Conservation (phyloP, 2,113 vertebrate genomes). For the Pomatorhinus ruficollis region DNA sequence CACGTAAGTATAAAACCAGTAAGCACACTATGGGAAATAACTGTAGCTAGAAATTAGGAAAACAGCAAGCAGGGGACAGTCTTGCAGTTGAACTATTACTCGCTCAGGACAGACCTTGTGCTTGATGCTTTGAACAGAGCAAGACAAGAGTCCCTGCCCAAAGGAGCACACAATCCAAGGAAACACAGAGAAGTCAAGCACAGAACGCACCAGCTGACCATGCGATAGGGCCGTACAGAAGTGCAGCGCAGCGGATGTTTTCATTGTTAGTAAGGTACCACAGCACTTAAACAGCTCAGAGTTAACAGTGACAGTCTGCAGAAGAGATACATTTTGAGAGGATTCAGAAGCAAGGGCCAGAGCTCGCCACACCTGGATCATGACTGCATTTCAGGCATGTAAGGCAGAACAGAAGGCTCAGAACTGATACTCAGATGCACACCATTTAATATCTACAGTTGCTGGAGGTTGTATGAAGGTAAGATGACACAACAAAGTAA, state of each 20-base stretch:
- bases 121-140: constrained; percentile 14
- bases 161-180: background rate
- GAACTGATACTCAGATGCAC: background rate
- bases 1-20: background rate
- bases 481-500: background rate
- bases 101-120: constrained; percentile 1
- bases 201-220: constrained; percentile 31
- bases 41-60: background rate
- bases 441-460: background rate
- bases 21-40: background rate
- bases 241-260: constrained; percentile 1
- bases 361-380: background rate
- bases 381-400: background rate
- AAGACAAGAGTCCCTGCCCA: constrained; percentile 14
- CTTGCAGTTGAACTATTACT: background rate
- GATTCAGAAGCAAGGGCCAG: constrained; percentile 24
- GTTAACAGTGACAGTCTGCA: constrained; percentile 31
- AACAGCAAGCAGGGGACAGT: background rate
- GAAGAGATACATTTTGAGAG: constrained; percentile 26
- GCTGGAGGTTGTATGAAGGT: background rate
- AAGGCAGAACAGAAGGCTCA: constrained; percentile 30
- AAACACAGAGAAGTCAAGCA: constrained; percentile 18
- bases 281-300: constrained; percentile 37
- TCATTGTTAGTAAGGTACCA: constrained; percentile 10
- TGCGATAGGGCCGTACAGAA: constrained; percentile 6